A percentile compares a stretch with the other conserved stretches of the same genome.
Evolutionary conservation across 2,888 invertebrate genomes (phyloP).

Genomic region (Schizaphis graminum): DNA sequence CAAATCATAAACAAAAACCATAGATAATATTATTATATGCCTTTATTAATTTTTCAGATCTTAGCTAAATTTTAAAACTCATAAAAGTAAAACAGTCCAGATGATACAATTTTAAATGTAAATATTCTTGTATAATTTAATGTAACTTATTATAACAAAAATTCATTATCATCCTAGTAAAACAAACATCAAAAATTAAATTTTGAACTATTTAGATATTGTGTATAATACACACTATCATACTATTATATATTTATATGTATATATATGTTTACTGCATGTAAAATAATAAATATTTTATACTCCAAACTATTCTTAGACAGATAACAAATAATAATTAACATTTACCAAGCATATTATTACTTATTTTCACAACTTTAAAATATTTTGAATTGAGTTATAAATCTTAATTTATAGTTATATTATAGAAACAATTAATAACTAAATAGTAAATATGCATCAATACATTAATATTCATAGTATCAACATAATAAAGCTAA

Average conservation of each 20-base stretch:
- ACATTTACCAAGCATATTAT: neutral
- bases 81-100: neutral
- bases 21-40: neutral
- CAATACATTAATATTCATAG: neutral
- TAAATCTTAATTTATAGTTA: neutral
- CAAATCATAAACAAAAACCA: neutral
- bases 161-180: neutral
- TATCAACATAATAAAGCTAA: neutral
- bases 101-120: no score
- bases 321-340: neutral
- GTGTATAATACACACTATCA: neutral
- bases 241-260: neutral
- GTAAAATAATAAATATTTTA: neutral
- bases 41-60: neutral
- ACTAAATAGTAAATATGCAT: neutral
- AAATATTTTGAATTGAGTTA: neutral
- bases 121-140: neutral
- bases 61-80: neutral
- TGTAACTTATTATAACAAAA: neutral
- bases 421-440: neutral
- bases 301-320: neutral
- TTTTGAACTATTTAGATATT: neutral
- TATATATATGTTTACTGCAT: neutral
- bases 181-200: neutral
- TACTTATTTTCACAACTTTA: neutral